phyloP scores from a whole-genome alignment of 2,113 vertebrate genomes.

The Microcebus lehilahytsara region DNA sequence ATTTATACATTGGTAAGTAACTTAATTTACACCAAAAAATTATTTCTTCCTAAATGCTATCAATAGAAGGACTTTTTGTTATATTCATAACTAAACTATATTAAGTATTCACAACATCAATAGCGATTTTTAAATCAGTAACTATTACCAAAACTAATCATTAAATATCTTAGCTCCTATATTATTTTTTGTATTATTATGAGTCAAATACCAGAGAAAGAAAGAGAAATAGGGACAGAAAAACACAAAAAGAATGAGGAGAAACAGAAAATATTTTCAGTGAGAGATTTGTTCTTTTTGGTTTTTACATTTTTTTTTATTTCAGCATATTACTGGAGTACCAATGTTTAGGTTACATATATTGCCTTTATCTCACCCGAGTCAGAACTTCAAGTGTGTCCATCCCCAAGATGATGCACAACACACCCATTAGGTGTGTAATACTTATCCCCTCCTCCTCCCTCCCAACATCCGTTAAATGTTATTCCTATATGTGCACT shows the following conservation, averaged over 20 bases:
- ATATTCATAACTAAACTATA: not conserved
- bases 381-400: no score
- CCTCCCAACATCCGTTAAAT: no score
- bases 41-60: not conserved
- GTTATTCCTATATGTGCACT: no score
- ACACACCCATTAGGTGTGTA: no score
- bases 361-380: no score
- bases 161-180: not conserved
- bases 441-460: no score
- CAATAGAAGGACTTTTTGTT: not conserved
- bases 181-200: not conserved
- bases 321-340: no score
- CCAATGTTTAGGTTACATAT: no score
- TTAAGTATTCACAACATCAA: not conserved
- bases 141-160: not conserved
- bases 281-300: not conserved
- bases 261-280: not conserved
- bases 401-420: no score
- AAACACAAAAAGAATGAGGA: not conserved
- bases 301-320: no score
- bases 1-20: not conserved
- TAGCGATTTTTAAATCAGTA: not conserved
- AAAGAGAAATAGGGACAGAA: not conserved
- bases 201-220: not conserved
- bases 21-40: not conserved